Conservation (phyloP, 2,888 invertebrate species). For the Scaptodrosophila latifasciaeformis region DNA sequence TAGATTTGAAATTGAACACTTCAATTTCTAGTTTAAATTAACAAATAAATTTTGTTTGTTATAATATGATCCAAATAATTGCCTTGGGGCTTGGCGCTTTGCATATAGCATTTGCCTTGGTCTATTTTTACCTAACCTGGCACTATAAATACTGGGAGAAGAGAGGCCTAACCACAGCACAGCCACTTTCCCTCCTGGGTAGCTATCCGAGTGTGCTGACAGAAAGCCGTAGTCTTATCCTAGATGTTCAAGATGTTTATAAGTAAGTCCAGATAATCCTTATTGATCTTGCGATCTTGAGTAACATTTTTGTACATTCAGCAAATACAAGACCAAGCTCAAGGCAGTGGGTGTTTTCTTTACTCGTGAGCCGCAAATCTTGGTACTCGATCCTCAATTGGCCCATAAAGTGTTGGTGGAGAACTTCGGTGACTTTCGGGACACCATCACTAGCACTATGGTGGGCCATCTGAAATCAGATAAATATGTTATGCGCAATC, state of each 20-base stretch:
- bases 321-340: constrained; percentile 61
- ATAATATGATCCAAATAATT: too few relatives aligned
- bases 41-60: too few relatives aligned
- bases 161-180: constrained; percentile 68
- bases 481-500: constrained; percentile 40
- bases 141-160: constrained; percentile 72
- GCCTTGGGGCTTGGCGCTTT: constrained; percentile 21
- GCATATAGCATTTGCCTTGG: constrained; percentile 23
- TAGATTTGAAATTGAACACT: too few relatives aligned
- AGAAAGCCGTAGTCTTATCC: constrained; percentile 32
- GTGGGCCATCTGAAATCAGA: constrained; percentile 38
- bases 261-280: constrained; percentile 26
- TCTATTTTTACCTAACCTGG: constrained; percentile 60
- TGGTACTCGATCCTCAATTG: constrained; percentile 73
- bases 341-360: constrained; percentile 74
- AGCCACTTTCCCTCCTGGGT: constrained; percentile 69
- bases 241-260: constrained; percentile 46
- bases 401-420: constrained; percentile 72
- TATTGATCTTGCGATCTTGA: neutral
- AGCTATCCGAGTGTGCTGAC: constrained; percentile 55
- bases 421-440: constrained; percentile 72
- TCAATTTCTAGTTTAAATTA: too few relatives aligned
- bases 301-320: constrained; percentile 19
- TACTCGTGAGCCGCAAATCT: constrained; percentile 67
- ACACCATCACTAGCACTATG: constrained; percentile 53